Evolutionary conservation across 1,140 invertebrate genomes (phyloP).

Genomic region (Dufourea novaeangliae): DNA sequence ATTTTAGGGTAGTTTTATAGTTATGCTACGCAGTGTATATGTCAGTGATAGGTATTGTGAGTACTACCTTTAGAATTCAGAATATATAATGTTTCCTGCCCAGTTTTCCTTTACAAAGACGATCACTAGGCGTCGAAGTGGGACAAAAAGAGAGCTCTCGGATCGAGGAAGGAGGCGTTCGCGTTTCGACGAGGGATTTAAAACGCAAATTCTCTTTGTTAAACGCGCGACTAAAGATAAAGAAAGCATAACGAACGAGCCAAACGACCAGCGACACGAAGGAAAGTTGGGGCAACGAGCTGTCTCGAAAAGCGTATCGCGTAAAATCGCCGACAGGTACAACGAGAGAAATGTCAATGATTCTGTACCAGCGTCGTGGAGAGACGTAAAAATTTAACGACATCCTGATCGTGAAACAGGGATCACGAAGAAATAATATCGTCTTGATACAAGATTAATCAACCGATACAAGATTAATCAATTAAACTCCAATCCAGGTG

Average conservation of each 20-base stretch:
- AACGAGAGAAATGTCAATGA: background rate
- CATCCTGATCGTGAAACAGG: background rate
- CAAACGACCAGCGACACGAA: background rate
- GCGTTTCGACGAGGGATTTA: background rate
- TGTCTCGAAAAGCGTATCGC: background rate
- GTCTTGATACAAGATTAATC: background rate
- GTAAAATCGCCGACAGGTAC: conserved; percentile 12
- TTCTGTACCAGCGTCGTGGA: no score
- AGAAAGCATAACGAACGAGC: conserved; percentile 35
- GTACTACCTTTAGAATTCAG: no score
- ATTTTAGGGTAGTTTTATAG: no score
- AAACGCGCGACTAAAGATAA: conserved; percentile 16
- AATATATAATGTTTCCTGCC: background rate
- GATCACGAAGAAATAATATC: background rate
- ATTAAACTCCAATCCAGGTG: background rate
- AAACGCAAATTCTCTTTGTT: conserved; percentile 20
- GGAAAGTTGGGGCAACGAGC: conserved; percentile 14
- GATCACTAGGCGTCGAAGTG: background rate
- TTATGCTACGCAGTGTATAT: no score
- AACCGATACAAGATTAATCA: background rate
- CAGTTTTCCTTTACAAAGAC: background rate
- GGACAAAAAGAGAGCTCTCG: background rate
- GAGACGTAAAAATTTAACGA: background rate
- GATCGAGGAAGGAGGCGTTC: background rate
- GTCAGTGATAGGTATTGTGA: no score